phyloP scores from a whole-genome alignment of 2,888 invertebrate genomes.

The Drosophila anomelani region DNA sequence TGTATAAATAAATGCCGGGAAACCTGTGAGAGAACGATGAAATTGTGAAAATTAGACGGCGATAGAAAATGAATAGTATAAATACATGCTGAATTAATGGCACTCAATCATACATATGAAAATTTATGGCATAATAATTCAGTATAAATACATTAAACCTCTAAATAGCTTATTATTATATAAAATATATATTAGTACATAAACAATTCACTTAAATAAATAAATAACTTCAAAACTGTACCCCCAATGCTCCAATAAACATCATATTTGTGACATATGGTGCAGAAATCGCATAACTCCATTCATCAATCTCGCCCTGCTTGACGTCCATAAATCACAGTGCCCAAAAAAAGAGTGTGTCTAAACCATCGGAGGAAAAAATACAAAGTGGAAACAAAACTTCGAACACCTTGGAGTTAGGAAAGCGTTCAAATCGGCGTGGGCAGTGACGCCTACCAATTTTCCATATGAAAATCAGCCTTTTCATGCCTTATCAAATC shows the following conservation, averaged over 20 bases:
- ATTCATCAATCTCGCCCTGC: slow-evolving; percentile 41
- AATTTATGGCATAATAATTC: not conserved
- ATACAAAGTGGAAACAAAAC: slow-evolving; percentile 18
- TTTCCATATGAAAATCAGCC: slow-evolving; percentile 50
- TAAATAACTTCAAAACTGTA: slow-evolving; percentile 1
- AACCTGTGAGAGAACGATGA: slow-evolving; percentile 1
- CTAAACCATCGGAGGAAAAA: slow-evolving; percentile 29
- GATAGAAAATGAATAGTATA: not conserved
- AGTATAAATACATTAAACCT: not conserved
- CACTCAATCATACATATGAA: not conserved
- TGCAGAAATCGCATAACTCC: slow-evolving; percentile 31
- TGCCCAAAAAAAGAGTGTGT: slow-evolving; percentile 37
- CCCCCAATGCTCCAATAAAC: slow-evolving; percentile 17
- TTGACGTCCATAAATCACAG: slow-evolving; percentile 34
- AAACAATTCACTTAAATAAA: not conserved
- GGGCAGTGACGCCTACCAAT: slow-evolving; percentile 68
- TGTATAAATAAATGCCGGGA: slow-evolving; percentile 4
- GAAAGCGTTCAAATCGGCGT: slow-evolving; percentile 67
- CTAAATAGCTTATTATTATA: no score
- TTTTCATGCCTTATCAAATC: slow-evolving; percentile 68
- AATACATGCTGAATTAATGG: slow-evolving; percentile 7
- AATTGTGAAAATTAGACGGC: slow-evolving; percentile 11
- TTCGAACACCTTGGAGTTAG: slow-evolving; percentile 36
- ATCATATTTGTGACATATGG: slow-evolving; percentile 34
- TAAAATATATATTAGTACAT: not conserved